Percentiles rank a stretch among this genome's conserved stretches.
Evolutionary conservation across 1,140 invertebrate genomes (phyloP).

Genomic region (Halesus radiatus): DNA sequence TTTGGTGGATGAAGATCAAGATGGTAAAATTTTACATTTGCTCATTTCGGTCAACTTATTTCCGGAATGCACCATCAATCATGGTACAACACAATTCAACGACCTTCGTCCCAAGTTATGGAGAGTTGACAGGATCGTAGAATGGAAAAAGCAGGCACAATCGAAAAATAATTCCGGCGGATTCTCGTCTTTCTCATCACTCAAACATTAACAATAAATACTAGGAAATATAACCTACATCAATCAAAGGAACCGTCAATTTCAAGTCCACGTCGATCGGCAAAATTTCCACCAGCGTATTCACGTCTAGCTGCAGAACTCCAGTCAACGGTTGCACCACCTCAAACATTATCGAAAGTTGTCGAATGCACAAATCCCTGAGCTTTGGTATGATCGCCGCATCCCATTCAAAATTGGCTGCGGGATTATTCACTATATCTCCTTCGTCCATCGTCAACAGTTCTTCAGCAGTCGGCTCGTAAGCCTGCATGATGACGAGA

Average conservation of each 20-base stretch:
- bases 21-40: no score
- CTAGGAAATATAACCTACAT: constrained; percentile 11
- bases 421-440: constrained; percentile 60
- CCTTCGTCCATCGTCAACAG: constrained; percentile 61
- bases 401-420: constrained; percentile 68
- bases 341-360: constrained; percentile 63
- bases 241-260: constrained; percentile 63
- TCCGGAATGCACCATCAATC: no score
- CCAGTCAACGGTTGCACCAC: constrained; percentile 62
- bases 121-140: no score
- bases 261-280: constrained; percentile 64
- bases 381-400: constrained; percentile 62
- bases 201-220: no score
- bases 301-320: constrained; percentile 64
- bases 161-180: no score
- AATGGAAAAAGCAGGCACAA: no score
- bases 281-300: constrained; percentile 66
- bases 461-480: constrained; percentile 57
- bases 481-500: constrained; percentile 58
- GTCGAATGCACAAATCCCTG: constrained; percentile 60
- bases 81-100: no score
- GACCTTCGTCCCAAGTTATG: no score
- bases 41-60: no score
- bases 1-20: no score
- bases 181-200: no score